Evolutionary conservation across 30 jellyfish, hydroid and myxozoan species (phyloP).

Genomic region (Sanderia malayensis): DNA sequence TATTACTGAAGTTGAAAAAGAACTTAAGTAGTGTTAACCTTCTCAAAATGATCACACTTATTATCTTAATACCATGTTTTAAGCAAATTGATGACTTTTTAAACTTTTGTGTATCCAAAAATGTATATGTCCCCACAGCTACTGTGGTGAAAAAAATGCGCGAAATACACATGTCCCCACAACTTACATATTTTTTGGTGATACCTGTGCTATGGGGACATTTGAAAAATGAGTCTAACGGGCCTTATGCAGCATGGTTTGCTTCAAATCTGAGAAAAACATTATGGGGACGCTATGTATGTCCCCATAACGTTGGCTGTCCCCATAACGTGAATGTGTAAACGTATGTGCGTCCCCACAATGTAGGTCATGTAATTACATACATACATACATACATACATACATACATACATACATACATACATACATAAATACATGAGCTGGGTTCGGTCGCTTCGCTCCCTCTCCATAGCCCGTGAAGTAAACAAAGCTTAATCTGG

Average conservation of each 20-base stretch:
- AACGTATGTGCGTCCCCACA: conserved; percentile 20
- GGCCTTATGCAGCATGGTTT: conserved; percentile 5
- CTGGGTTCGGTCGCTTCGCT: too few relatives aligned
- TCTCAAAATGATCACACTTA: too few relatives aligned
- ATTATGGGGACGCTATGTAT: conserved; percentile 13
- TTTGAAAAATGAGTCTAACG: neutral
- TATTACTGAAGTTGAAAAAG: too few relatives aligned
- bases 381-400: neutral
- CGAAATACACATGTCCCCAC: conserved; percentile 14
- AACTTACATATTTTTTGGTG: conserved; percentile 9
- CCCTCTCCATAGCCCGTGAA: too few relatives aligned
- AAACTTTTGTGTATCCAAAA: conserved; percentile 1
- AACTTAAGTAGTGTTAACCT: too few relatives aligned
- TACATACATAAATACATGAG: too few relatives aligned
- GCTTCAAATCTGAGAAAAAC: conserved; percentile 9
- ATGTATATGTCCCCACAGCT: conserved; percentile 13
- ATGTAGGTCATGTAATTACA: conserved; percentile 12
- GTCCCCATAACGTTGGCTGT: conserved; percentile 20
- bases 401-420: neutral
- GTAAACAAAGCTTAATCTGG: too few relatives aligned
- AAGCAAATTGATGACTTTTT: neutral
- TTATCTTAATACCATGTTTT: neutral
- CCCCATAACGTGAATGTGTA: conserved; percentile 18
- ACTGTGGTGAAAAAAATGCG: conserved; percentile 1
- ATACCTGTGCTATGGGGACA: conserved; percentile 12